Conservation (phyloP, 2,797 vertebrate genomes). For the Poecilia gillii region DNA sequence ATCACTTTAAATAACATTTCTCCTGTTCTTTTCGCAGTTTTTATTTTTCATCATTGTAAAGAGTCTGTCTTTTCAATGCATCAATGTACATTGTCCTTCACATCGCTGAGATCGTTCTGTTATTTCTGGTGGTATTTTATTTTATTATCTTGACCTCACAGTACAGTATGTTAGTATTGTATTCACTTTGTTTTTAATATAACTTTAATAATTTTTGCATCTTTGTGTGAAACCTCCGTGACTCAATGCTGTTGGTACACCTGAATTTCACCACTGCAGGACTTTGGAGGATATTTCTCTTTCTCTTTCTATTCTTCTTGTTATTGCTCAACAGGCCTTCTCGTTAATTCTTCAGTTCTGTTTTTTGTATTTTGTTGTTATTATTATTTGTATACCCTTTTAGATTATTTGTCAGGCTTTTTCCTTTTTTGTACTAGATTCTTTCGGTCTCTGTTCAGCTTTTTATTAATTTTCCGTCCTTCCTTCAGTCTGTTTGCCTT, state of each 20-base stretch:
- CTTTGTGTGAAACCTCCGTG: neutral
- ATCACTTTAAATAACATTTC: neutral
- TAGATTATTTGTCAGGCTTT: neutral
- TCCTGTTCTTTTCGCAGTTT: neutral
- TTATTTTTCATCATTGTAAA: no score
- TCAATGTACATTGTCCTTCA: neutral
- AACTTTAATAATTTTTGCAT: neutral
- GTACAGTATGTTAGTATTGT: neutral
- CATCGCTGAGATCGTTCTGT: neutral
- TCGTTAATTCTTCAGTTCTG: neutral
- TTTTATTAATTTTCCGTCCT: neutral
- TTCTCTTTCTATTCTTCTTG: neutral
- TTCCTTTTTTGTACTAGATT: neutral
- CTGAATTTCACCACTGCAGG: neutral
- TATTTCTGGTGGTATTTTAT: neutral
- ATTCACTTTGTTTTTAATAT: neutral
- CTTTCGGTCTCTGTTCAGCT: neutral
- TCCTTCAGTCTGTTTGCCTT: neutral
- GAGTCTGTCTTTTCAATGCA: neutral
- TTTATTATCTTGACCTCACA: neutral
- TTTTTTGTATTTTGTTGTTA: neutral
- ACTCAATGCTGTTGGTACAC: neutral
- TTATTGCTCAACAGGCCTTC: neutral
- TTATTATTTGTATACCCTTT: neutral
- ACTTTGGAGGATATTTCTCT: neutral